A percentile compares a stretch with the other conserved stretches of the same genome.
Conservation (phyloP, 2,113 vertebrate species). For the Anolis sagrei region DNA sequence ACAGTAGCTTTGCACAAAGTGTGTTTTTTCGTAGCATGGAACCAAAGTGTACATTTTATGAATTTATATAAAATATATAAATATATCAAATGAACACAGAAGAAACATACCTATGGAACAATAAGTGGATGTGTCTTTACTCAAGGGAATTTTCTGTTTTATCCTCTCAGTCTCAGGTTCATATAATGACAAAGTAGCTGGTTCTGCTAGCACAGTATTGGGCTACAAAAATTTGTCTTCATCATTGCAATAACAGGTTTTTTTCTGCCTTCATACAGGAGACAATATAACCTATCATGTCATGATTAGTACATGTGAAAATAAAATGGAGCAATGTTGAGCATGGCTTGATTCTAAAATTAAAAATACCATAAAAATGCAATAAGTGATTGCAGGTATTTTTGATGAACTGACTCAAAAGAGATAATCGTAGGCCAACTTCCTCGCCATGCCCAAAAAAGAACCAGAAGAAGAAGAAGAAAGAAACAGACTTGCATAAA, state of each 20-base stretch:
- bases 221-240: neutral
- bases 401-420: neutral
- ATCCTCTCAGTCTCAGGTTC: neutral
- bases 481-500: neutral
- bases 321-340: neutral
- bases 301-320: neutral
- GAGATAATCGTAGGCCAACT: no score
- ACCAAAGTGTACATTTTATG: neutral
- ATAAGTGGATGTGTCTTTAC: neutral
- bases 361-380: neutral
- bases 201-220: neutral
- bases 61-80: neutral
- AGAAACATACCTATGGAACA: neutral
- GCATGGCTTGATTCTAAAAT: neutral
- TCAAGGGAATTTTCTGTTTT: neutral
- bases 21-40: neutral
- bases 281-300: neutral
- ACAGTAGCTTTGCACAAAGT: neutral
- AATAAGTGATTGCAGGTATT: neutral
- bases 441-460: no score
- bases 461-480: neutral
- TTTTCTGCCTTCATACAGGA: neutral
- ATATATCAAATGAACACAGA: neutral
- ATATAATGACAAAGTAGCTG: neutral
- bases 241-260: neutral